Conservation (phyloP, 2,888 invertebrate species). For the Drosophila meridiana region DNA sequence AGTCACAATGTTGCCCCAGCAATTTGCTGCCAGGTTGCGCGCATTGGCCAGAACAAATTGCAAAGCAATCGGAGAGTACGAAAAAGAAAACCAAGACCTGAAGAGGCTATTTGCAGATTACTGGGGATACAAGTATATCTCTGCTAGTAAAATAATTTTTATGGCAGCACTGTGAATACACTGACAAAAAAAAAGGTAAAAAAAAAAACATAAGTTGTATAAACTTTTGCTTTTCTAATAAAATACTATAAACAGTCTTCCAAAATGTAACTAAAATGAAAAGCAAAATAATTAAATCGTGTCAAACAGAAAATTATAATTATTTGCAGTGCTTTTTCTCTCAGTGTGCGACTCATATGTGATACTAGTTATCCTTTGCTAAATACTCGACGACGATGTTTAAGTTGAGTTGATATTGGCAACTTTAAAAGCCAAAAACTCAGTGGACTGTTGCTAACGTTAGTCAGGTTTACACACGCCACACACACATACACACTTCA, state of each 20-base stretch:
- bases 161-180: neutral
- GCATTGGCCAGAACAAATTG: conserved; percentile 69
- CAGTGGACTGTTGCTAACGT: conserved; percentile 47
- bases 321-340: neutral
- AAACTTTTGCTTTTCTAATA: too few species aligned
- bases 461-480: conserved; percentile 31
- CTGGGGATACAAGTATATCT: neutral
- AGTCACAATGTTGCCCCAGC: conserved; percentile 54
- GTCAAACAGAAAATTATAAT: neutral
- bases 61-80: conserved; percentile 63
- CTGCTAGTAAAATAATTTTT: neutral
- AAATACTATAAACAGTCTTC: too few species aligned
- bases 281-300: neutral
- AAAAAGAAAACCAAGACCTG: conserved; percentile 9
- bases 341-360: neutral
- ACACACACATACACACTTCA: conserved; percentile 17
- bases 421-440: conserved; percentile 40
- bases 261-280: neutral
- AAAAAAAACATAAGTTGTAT: too few species aligned
- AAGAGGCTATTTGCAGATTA: conserved; percentile 30
- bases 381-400: neutral
- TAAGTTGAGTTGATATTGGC: conserved; percentile 19
- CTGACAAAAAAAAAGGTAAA: neutral
- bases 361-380: conserved; percentile 10
- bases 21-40: conserved; percentile 68